Conservation (phyloP, 2,888 invertebrate species). For the Limnephilus rhombicus region DNA sequence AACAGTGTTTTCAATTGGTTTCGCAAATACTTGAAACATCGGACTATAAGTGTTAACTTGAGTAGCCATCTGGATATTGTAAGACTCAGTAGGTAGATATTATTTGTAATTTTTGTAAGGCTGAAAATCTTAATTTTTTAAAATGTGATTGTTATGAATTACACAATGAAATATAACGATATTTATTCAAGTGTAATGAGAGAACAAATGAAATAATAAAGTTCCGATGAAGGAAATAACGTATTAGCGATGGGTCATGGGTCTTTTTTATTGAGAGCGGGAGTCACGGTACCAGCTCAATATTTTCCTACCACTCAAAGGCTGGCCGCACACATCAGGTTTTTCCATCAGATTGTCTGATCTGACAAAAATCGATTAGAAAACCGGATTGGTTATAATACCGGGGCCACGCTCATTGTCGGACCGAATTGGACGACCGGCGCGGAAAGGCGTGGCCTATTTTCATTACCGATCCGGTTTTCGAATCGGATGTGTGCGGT, state of each 20-base stretch:
- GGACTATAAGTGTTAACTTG: neutral
- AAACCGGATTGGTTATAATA: too few species aligned
- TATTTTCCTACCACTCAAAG: too few species aligned
- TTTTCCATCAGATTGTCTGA: too few species aligned
- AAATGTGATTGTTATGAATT: neutral
- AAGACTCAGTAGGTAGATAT: neutral
- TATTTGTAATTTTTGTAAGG: constrained; percentile 18
- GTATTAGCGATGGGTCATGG: neutral
- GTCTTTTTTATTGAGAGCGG: too few species aligned
- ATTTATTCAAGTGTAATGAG: neutral
- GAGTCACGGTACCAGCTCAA: too few species aligned
- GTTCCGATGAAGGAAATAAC: neutral
- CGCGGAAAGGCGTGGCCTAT: too few species aligned
- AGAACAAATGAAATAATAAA: neutral
- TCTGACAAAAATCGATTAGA: too few species aligned
- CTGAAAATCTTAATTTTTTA: neutral
- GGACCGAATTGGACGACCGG: too few species aligned
- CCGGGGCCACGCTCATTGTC: too few species aligned
- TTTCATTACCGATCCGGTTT: too few species aligned
- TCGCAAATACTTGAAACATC: neutral
- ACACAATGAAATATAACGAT: neutral
- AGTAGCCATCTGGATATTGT: constrained; percentile 28
- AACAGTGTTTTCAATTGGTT: neutral
- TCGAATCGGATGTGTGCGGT: too few species aligned
- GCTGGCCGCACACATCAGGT: too few species aligned